Percentiles rank a stretch among this genome's conserved stretches.
Conservation (phyloP, 2,113 vertebrate species). For the Pardalotus punctatus region DNA sequence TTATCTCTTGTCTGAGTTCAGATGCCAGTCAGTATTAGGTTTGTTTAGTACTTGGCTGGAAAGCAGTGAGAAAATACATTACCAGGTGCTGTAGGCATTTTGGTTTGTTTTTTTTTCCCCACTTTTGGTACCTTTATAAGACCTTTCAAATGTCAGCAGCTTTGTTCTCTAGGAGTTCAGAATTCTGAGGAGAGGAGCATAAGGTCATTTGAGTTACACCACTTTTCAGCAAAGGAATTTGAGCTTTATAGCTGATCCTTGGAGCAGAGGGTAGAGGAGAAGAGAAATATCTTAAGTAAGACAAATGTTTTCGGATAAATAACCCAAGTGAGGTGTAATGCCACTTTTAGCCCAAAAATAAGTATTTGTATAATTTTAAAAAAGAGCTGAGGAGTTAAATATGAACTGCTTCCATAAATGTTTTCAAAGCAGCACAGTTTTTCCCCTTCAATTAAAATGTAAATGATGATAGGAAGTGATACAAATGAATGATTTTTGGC, state of each 20-base stretch:
- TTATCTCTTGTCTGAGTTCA: not conserved
- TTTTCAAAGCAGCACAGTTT: not conserved
- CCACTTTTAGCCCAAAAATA: not conserved
- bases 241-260: not conserved
- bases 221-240: conserved; percentile 9
- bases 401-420: not conserved
- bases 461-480: not conserved
- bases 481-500: not conserved
- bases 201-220: conserved; percentile 21
- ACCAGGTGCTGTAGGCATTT: not conserved
- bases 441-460: not conserved
- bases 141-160: conserved; percentile 44
- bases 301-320: not conserved
- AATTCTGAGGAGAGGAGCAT: conserved; percentile 9
- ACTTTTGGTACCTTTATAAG: not conserved
- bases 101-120: not conserved
- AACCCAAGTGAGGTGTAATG: not conserved
- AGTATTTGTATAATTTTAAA: not conserved
- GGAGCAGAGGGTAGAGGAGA: not conserved
- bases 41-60: conserved; percentile 9
- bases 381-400: not conserved
- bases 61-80: not conserved
- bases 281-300: not conserved
- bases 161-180: conserved; percentile 24
- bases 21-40: not conserved